phyloP scores from a whole-genome alignment of 35 echinoderm and acorn worm species.

The Ophiothrix spiculata region DNA sequence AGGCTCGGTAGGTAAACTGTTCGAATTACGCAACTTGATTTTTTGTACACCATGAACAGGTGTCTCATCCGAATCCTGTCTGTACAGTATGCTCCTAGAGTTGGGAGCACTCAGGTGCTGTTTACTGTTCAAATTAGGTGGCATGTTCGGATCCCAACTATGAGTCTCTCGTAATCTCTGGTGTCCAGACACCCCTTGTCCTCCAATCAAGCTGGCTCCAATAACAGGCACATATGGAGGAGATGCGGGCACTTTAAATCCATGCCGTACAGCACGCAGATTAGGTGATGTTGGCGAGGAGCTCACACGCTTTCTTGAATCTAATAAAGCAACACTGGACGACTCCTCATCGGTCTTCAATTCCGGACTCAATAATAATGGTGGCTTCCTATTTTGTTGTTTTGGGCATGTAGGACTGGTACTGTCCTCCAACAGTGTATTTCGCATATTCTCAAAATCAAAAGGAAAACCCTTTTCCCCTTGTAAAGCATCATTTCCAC shows the following conservation, averaged over 20 bases:
- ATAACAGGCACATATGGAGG: conserved; percentile 20
- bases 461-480: conserved; percentile 12
- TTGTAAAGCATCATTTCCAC: not conserved
- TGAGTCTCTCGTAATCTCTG: not conserved
- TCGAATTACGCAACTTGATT: not conserved
- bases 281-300: conserved; percentile 5
- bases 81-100: not conserved
- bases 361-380: not conserved
- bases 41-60: conserved; percentile 22
- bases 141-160: conserved; percentile 5
- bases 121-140: not conserved
- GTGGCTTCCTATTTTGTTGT: not conserved
- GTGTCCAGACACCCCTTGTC: not conserved
- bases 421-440: not conserved
- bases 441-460: conserved; percentile 22
- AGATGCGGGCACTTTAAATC: conserved; percentile 3
- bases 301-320: not conserved
- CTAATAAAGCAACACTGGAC: conserved; percentile 2
- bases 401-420: conserved; percentile 11
- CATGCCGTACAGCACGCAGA: conserved; percentile 11
- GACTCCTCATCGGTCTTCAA: conserved; percentile 11
- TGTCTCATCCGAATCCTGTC: conserved; percentile 29
- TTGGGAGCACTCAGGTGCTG: conserved; percentile 9
- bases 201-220: not conserved
- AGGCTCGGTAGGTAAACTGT: conserved; percentile 2